These are phyloP conservation scores for Acanthopleura granulata DNA, from an alignment of 2,888 invertebrate species.

Conservation along the genomic window DNA sequence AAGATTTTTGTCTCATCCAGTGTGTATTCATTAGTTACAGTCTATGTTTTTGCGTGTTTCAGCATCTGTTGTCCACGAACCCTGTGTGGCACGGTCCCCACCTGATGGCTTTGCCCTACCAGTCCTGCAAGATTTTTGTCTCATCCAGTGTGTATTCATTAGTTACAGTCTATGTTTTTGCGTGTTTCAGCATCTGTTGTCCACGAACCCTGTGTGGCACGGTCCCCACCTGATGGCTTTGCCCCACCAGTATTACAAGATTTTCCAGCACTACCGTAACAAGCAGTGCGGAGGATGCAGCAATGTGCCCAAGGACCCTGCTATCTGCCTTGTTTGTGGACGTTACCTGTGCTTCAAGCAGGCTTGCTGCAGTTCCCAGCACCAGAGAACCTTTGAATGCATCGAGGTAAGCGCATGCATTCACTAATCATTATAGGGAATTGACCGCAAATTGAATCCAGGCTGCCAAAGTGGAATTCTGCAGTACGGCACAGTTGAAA, in stretches of 20 bases:
- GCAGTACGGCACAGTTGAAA: too few relatives aligned
- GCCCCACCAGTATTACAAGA: slow-evolving; percentile 91
- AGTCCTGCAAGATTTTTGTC: slow-evolving; percentile 94
- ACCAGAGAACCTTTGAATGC: slow-evolving; percentile 86
- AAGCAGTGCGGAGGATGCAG: slow-evolving; percentile 90
- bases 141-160: too few relatives aligned
- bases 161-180: too few relatives aligned
- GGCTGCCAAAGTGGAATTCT: too few relatives aligned
- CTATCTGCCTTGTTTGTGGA: slow-evolving; percentile 93
- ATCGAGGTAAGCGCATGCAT: slow-evolving; percentile 81
- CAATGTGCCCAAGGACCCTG: slow-evolving; percentile 90
- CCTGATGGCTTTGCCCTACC: slow-evolving; percentile 86
- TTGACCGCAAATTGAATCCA: too few relatives aligned
- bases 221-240: slow-evolving; percentile 86
- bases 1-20: too few relatives aligned
- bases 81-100: slow-evolving; percentile 78
- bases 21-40: neutral
- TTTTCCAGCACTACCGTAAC: slow-evolving; percentile 93
- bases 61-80: slow-evolving; percentile 53
- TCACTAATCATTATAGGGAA: too few relatives aligned
- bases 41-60: slow-evolving; percentile 22
- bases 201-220: slow-evolving; percentile 69
- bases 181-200: slow-evolving; percentile 50
- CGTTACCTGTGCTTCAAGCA: slow-evolving; percentile 85
- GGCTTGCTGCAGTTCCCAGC: slow-evolving; percentile 53